phyloP scores from a whole-genome alignment of 2,888 invertebrate species.

The Pyralis farinalis region DNA sequence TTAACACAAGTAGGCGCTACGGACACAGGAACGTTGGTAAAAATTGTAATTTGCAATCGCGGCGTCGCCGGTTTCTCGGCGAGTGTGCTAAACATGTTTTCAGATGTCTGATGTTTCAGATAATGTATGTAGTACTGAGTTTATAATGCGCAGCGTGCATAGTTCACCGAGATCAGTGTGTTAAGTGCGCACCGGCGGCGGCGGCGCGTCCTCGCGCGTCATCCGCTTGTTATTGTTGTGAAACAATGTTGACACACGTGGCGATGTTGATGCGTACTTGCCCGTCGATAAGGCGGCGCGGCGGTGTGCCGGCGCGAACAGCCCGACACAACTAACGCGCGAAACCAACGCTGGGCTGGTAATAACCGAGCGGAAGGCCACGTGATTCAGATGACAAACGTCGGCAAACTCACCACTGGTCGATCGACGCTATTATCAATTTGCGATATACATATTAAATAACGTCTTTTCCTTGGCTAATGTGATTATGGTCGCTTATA shows the following conservation, averaged over 20 bases:
- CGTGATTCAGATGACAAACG: constrained; percentile 75
- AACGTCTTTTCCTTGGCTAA: constrained; percentile 4
- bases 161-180: constrained; percentile 29
- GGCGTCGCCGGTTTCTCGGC: constrained; percentile 26
- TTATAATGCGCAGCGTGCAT: constrained; percentile 33
- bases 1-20: constrained; percentile 44
- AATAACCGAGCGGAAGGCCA: constrained; percentile 67
- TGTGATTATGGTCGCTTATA: neutral
- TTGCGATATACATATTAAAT: constrained; percentile 16
- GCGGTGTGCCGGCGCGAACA: constrained; percentile 55
- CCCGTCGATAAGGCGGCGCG: constrained; percentile 51
- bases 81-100: constrained; percentile 38
- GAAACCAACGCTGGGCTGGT: constrained; percentile 52
- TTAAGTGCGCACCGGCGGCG: constrained; percentile 39
- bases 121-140: constrained; percentile 31
- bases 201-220: constrained; percentile 60
- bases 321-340: constrained; percentile 70
- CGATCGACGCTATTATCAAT: constrained; percentile 49
- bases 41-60: constrained; percentile 34
- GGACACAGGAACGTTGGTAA: constrained; percentile 38
- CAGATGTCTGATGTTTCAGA: constrained; percentile 27
- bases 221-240: constrained; percentile 74
- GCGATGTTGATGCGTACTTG: constrained; percentile 61
- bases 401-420: constrained; percentile 49
- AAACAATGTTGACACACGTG: constrained; percentile 79